Evolutionary conservation across 2,113 vertebrate genomes (phyloP).

Genomic region (Oryzias javanicus): DNA sequence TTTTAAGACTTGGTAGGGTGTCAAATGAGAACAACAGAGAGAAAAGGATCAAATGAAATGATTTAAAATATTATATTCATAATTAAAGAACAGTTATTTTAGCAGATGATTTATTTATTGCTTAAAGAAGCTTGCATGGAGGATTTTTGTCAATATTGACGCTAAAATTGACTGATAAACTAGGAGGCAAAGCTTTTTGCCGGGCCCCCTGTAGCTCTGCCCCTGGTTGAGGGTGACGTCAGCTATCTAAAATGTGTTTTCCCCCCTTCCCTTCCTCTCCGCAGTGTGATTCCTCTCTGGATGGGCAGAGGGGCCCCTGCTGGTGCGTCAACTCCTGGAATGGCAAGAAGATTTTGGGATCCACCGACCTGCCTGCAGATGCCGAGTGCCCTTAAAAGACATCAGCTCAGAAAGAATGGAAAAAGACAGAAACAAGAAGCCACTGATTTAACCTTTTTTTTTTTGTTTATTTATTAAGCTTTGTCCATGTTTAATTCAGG

Average conservation of each 20-base stretch:
- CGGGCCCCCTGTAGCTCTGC: no score
- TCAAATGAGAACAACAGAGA: no score
- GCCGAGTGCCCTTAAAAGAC: constrained; percentile 80
- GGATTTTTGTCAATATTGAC: no score
- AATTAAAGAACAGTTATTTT: no score
- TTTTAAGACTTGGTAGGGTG: no score
- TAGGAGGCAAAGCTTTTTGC: no score
- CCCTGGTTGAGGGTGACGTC: no score
- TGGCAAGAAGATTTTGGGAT: constrained; percentile 85
- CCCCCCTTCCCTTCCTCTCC: constrained; percentile 3
- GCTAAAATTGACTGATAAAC: no score
- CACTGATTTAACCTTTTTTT: constrained; percentile 63
- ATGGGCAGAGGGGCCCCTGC: constrained; percentile 85
- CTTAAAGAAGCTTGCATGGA: no score
- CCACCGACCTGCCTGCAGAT: constrained; percentile 78
- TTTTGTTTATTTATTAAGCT: constrained; percentile 79
- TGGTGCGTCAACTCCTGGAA: constrained; percentile 93
- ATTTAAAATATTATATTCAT: no score
- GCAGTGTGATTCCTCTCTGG: constrained; percentile 90
- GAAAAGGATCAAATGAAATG: no score
- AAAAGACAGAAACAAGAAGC: constrained; percentile 48
- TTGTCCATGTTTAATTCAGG: constrained; percentile 77
- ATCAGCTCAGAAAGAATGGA: background rate
- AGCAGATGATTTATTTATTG: no score
- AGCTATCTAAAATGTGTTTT: background rate